These are phyloP conservation scores for Anguilla anguilla DNA, from an alignment of 2,797 vertebrate genomes.

Conservation along the genomic window DNA sequence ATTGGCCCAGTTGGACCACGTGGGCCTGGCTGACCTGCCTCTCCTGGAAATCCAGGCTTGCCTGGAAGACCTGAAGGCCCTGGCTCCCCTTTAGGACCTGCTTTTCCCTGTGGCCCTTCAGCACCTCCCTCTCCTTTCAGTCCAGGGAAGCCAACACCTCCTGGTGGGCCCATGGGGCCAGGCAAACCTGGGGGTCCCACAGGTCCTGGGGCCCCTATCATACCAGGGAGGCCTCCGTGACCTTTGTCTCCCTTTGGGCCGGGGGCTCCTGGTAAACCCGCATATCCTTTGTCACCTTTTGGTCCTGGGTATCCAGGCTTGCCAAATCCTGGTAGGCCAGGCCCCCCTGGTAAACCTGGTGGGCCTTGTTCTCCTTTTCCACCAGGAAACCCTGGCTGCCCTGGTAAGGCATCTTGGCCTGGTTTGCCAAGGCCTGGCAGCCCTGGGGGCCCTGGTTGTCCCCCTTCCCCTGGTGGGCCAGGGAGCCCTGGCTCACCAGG, in stretches of 20 bases:
- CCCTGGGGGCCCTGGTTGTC: constrained; percentile 83
- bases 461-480: constrained; percentile 80
- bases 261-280: constrained; percentile 79
- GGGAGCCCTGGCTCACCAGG: constrained; percentile 81
- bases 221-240: constrained; percentile 80
- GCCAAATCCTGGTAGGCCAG: constrained; percentile 85
- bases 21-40: constrained; percentile 81
- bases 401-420: constrained; percentile 86
- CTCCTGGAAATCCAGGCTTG: constrained; percentile 83
- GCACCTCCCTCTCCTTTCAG: constrained; percentile 85
- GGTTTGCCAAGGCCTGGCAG: constrained; percentile 85
- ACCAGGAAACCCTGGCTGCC: constrained; percentile 83
- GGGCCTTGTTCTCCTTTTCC: constrained; percentile 88
- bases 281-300: constrained; percentile 87
- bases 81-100: constrained; percentile 82
- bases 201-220: constrained; percentile 81
- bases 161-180: constrained; percentile 84
- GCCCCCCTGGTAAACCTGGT: constrained; percentile 85
- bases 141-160: constrained; percentile 86
- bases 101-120: constrained; percentile 77
- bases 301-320: constrained; percentile 90
- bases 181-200: constrained; percentile 86
- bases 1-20: constrained; percentile 85
- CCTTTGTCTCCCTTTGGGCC: constrained; percentile 91
- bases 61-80: constrained; percentile 88